Percentiles rank a stretch among this genome's conserved stretches.
Evolutionary conservation across 2,113 vertebrate species (phyloP).

Genomic region (Rostratula benghalensis): DNA sequence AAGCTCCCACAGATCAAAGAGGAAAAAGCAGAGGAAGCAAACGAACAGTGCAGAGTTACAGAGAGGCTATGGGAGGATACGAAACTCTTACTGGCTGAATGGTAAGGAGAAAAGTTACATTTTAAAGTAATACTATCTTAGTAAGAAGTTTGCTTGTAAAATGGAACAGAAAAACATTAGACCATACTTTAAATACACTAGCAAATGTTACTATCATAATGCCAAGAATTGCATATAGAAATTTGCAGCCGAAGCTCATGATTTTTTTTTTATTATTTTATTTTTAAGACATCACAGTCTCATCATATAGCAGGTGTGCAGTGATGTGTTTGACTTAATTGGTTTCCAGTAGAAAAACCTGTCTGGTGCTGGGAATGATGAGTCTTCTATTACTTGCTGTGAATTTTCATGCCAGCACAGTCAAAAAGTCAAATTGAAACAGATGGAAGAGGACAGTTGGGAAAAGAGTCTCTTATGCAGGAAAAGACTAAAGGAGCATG

Average conservation of each 20-base stretch:
- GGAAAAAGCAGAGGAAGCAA: constrained; percentile 62
- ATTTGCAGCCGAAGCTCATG: not conserved
- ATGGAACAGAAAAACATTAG: not conserved
- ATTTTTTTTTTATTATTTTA: not conserved
- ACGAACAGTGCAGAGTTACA: constrained; percentile 68
- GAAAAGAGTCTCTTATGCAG: not conserved
- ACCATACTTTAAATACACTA: not conserved
- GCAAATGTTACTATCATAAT: not conserved
- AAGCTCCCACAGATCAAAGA: constrained; percentile 61
- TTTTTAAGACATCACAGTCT: not conserved
- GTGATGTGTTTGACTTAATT: not conserved
- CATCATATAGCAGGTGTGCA: not conserved
- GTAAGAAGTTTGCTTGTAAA: not conserved
- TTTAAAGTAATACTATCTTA: not conserved
- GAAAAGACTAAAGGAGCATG: not conserved
- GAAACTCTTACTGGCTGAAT: constrained; percentile 76
- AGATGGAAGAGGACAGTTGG: not conserved
- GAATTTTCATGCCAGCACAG: not conserved
- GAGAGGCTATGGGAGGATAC: constrained; percentile 82
- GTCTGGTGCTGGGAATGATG: not conserved
- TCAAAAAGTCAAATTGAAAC: not conserved
- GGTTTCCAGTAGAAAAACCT: not conserved
- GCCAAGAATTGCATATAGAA: not conserved
- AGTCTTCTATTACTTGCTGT: not conserved
- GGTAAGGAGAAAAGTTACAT: constrained; percentile 73